These are phyloP conservation scores for Hoplodrina ambigua DNA, from an alignment of 2,888 invertebrate genomes.

Conservation along the genomic window DNA sequence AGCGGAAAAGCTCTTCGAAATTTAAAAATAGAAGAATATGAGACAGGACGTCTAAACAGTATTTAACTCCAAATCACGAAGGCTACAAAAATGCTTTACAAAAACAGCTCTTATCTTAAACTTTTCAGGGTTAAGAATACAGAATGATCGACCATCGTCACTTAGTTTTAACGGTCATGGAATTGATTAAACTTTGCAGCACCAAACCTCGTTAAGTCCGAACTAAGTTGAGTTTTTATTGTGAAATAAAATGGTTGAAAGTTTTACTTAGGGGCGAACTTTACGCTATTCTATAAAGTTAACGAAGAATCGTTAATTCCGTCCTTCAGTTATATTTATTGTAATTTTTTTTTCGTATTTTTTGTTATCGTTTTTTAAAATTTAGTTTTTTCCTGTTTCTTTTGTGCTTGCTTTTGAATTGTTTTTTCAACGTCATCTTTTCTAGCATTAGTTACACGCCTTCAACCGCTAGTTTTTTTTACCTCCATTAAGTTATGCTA, in stretches of 20 bases:
- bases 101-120: conserved; percentile 52
- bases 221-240: conserved; percentile 71
- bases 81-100: conserved; percentile 35
- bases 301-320: conserved; percentile 69
- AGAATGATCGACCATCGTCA: conserved; percentile 62
- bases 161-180: conserved; percentile 66
- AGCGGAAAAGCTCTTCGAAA: too few relatives aligned
- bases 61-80: conserved; percentile 5
- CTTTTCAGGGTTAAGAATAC: conserved; percentile 51
- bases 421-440: neutral
- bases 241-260: conserved; percentile 68
- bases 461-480: too few relatives aligned
- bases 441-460: neutral
- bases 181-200: conserved; percentile 69
- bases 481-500: too few relatives aligned
- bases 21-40: neutral
- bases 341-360: conserved; percentile 42
- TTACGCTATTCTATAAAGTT: conserved; percentile 64
- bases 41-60: neutral
- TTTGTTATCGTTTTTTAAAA: conserved; percentile 46
- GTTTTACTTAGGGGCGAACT: conserved; percentile 63
- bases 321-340: conserved; percentile 68
- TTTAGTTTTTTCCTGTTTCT: conserved; percentile 2
- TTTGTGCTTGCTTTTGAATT: conserved; percentile 5
- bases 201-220: conserved; percentile 65